Percentiles rank a stretch among this genome's conserved stretches.
Conservation (phyloP, 2,797 vertebrate species). For the Sebastes trivittatus region DNA sequence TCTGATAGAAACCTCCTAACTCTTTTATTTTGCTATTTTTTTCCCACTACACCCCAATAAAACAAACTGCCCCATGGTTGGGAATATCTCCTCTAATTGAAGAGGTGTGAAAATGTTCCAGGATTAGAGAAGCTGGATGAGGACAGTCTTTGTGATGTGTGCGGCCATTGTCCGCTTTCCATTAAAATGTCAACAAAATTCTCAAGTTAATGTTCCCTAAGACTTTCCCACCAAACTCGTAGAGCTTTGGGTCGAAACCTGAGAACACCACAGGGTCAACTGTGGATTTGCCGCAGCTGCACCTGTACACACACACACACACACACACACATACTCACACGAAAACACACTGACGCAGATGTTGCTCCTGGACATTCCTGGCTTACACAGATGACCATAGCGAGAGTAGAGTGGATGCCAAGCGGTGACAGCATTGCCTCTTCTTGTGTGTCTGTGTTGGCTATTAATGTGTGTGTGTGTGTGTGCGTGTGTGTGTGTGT, state of each 20-base stretch:
- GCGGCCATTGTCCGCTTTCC: constrained; percentile 36
- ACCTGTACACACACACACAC: constrained; percentile 50
- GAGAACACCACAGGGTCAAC: constrained; percentile 54
- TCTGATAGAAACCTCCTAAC: neutral
- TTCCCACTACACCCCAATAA: neutral
- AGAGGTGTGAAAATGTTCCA: constrained; percentile 37
- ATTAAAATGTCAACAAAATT: constrained; percentile 58
- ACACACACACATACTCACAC: neutral
- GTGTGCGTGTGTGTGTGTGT: neutral
- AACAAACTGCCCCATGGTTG: neutral
- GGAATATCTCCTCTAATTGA: constrained; percentile 22
- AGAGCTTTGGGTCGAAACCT: constrained; percentile 39
- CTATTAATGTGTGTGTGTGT: constrained; percentile 6
- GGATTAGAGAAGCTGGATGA: constrained; percentile 26
- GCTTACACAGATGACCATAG: constrained; percentile 36
- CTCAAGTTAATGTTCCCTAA: constrained; percentile 40
- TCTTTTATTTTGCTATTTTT: neutral
- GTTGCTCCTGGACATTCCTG: constrained; percentile 51
- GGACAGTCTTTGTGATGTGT: constrained; percentile 14
- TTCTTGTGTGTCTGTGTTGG: neutral
- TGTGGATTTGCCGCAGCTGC: constrained; percentile 60
- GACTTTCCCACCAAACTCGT: constrained; percentile 62
- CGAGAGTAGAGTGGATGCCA: constrained; percentile 11
- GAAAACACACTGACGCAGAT: constrained; percentile 22
- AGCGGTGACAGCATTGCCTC: constrained; percentile 28